Evolutionary conservation across 2,797 vertebrate species (phyloP).

Genomic region (Galagoides demidoff): DNA sequence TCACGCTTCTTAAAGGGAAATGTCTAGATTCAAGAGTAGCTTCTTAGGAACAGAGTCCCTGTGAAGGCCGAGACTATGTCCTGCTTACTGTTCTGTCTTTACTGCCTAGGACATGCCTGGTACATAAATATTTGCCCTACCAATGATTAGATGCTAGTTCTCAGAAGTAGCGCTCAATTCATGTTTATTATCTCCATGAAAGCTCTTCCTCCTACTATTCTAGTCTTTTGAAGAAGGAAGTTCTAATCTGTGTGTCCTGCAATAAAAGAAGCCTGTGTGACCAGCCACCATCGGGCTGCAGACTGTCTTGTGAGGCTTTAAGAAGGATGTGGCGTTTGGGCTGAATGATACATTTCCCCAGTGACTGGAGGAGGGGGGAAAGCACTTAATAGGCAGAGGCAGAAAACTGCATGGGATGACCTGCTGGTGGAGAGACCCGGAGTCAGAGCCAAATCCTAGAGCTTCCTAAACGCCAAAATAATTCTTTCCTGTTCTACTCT

Average conservation of each 20-base stretch:
- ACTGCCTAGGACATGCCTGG: not conserved
- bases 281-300: too few relatives aligned
- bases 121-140: not conserved
- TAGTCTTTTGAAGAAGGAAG: conserved; percentile 19
- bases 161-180: not conserved
- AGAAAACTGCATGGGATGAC: not conserved
- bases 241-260: not conserved
- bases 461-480: conserved; percentile 1
- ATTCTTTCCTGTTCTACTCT: conserved; percentile 38
- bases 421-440: not conserved
- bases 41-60: not conserved
- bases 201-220: not conserved
- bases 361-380: not conserved
- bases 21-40: not conserved
- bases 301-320: not conserved
- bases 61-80: not conserved
- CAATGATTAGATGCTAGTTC: conserved; percentile 5
- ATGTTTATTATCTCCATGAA: not conserved
- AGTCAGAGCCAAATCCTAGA: not conserved
- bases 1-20: not conserved
- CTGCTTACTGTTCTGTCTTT: not conserved
- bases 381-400: not conserved
- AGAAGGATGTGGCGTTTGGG: not conserved
- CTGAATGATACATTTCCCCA: not conserved
- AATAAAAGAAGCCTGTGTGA: not conserved